Evolutionary conservation across 2,797 vertebrate species (phyloP).

Genomic region (Gadopsis bispinosus): DNA sequence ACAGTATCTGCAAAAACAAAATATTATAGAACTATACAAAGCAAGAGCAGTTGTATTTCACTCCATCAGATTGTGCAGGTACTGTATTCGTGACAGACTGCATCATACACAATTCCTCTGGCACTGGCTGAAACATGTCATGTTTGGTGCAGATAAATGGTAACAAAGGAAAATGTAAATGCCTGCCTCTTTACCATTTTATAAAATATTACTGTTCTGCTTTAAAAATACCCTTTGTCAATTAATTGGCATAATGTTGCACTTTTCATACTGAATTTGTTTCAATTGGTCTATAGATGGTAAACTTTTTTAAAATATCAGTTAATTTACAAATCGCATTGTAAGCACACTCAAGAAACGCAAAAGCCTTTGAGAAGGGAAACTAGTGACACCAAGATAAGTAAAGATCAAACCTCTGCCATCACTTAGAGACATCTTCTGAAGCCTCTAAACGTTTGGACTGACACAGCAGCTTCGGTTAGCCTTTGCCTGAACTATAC

Average conservation of each 20-base stretch:
- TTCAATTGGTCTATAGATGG: neutral
- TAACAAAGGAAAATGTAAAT: neutral
- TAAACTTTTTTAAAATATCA: neutral
- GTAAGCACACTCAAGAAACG: neutral
- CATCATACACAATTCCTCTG: neutral
- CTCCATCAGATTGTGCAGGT: neutral
- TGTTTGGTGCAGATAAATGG: neutral
- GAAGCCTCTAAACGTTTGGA: neutral
- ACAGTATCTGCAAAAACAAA: neutral
- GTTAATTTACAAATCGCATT: neutral
- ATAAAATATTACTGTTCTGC: neutral
- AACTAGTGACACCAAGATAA: neutral
- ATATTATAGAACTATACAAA: neutral
- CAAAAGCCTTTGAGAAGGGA: neutral
- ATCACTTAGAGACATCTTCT: neutral
- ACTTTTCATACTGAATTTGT: neutral
- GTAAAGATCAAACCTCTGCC: neutral
- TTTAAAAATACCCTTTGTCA: constrained; percentile 2
- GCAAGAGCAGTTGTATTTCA: neutral
- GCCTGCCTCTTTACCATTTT: neutral
- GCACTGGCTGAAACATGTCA: neutral
- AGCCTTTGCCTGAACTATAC: neutral
- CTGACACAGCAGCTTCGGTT: neutral
- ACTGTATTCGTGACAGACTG: neutral
- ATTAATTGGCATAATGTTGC: neutral